A percentile compares a stretch with the other conserved stretches of the same genome.
Conservation (phyloP, 2,888 invertebrate species). For the Chloroclystis v-ata region DNA sequence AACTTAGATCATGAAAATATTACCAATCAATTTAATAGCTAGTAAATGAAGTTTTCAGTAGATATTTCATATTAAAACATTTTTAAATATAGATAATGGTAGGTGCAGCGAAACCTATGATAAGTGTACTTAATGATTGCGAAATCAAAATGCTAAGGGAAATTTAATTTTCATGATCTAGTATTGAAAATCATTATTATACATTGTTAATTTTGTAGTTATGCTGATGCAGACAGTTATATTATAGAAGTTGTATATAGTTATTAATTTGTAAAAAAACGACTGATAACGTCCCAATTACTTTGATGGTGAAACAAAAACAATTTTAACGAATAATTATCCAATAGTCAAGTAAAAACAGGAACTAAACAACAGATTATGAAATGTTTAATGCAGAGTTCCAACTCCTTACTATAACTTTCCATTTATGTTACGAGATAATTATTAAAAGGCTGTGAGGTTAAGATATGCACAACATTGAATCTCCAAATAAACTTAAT, state of each 20-base stretch:
- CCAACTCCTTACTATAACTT: constrained; percentile 1
- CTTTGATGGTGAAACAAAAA: constrained; percentile 14
- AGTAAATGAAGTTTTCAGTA: not conserved
- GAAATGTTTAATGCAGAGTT: constrained; percentile 3
- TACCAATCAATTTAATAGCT: not conserved
- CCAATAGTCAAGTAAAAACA: constrained; percentile 6
- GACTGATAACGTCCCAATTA: constrained; percentile 50
- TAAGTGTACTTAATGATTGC: not conserved
- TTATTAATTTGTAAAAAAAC: constrained; percentile 46
- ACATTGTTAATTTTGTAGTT: constrained; percentile 37
- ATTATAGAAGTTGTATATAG: constrained; percentile 63
- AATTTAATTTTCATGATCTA: constrained; percentile 29
- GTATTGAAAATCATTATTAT: constrained; percentile 24
- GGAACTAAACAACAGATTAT: not conserved
- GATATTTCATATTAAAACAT: not conserved
- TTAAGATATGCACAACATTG: constrained; percentile 17
- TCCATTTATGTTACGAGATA: constrained; percentile 11
- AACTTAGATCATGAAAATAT: constrained; percentile 25
- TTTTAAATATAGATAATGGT: constrained; percentile 5
- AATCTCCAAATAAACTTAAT: constrained; percentile 2
- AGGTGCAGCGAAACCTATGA: constrained; percentile 10
- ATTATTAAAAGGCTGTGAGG: constrained; percentile 19
- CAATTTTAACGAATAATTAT: not conserved
- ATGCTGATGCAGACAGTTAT: constrained; percentile 41
- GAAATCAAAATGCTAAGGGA: not conserved